Evolutionary conservation across 2,797 vertebrate genomes (phyloP).

Genomic region (Leptoclinus maculatus): DNA sequence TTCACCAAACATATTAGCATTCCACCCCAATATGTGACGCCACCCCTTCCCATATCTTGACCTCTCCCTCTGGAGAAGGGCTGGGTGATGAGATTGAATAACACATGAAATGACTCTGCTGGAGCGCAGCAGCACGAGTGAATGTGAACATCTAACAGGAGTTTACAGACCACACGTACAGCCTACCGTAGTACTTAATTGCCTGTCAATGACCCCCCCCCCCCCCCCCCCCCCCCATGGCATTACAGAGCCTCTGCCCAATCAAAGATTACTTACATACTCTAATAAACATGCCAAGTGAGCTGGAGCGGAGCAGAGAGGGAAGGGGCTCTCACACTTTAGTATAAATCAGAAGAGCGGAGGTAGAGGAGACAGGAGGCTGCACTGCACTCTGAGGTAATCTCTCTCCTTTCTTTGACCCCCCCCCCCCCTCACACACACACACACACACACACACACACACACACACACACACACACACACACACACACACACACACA

Average conservation of each 20-base stretch:
- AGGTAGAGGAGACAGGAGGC: slow-evolving; percentile 7
- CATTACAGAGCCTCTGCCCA: slow-evolving; percentile 9
- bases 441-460: no score
- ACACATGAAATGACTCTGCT: slow-evolving; percentile 58
- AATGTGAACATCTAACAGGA: slow-evolving; percentile 22
- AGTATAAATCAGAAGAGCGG: slow-evolving; percentile 44
- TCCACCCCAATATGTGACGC: slow-evolving; percentile 4
- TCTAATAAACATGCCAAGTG: slow-evolving; percentile 56
- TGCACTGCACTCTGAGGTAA: slow-evolving; percentile 34
- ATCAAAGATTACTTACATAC: slow-evolving; percentile 63
- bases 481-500: no score
- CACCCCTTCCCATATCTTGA: neutral
- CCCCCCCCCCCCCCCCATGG: neutral
- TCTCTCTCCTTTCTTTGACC: slow-evolving; percentile 23
- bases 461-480: no score
- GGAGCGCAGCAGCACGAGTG: slow-evolving; percentile 22
- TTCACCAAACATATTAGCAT: slow-evolving; percentile 21
- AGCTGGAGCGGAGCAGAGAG: slow-evolving; percentile 32
- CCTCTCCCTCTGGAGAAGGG: slow-evolving; percentile 1
- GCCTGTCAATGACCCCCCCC: neutral
- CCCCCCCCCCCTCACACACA: no score
- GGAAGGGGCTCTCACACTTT: slow-evolving; percentile 20
- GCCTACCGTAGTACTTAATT: slow-evolving; percentile 5
- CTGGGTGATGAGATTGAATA: slow-evolving; percentile 47
- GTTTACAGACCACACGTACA: slow-evolving; percentile 13